Percentiles rank a stretch among this genome's conserved stretches.
These are phyloP conservation scores for Camelus bactrianus DNA, from an alignment of 2,113 vertebrate species.

Conservation along the genomic window DNA sequence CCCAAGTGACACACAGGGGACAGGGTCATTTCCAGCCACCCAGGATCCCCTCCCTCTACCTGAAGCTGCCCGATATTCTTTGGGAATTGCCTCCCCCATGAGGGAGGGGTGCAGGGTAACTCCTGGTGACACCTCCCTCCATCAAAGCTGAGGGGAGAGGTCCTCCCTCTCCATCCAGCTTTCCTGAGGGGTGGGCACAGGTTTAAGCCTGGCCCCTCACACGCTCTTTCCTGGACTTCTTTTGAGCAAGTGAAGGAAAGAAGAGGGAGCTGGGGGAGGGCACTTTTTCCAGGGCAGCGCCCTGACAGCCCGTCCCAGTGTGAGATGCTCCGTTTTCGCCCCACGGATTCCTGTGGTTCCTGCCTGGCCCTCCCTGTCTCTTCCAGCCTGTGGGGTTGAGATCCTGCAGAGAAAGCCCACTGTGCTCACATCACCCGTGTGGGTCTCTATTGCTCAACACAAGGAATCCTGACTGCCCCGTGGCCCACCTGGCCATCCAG, in stretches of 20 bases:
- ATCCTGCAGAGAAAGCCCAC: too few relatives aligned
- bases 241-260: neutral
- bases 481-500: too few relatives aligned
- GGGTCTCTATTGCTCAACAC: neutral
- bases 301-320: neutral
- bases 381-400: neutral
- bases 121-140: neutral
- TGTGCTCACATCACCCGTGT: rapidly evolving
- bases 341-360: neutral
- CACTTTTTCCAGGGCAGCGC: rapidly evolving
- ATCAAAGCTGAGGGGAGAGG: rapidly evolving
- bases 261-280: neutral
- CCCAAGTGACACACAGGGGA: rapidly evolving
- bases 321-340: neutral
- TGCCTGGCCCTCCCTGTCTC: neutral
- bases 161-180: rapidly evolving
- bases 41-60: rapidly evolving
- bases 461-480: neutral
- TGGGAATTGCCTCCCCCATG: rapidly evolving
- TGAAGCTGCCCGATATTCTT: neutral
- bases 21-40: neutral
- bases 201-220: neutral
- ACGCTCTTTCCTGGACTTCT: neutral
- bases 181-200: neutral
- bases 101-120: too few relatives aligned